phyloP scores from a whole-genome alignment of 2,113 vertebrate genomes.

The Mellivora capensis region DNA sequence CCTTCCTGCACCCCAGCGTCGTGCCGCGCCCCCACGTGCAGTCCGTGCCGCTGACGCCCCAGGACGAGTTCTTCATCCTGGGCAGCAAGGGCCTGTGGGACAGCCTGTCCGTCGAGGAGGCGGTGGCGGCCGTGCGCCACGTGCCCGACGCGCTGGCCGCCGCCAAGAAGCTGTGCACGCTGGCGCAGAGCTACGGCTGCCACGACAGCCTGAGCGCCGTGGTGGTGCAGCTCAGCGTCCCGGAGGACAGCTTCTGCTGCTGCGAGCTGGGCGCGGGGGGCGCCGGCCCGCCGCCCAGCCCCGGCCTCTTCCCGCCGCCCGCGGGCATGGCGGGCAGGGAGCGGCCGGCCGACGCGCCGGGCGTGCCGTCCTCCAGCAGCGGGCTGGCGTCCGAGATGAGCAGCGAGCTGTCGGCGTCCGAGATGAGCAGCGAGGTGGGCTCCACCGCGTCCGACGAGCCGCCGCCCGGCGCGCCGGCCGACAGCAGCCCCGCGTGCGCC shows the following conservation, averaged over 20 bases:
- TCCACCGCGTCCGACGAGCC: conserved; percentile 97
- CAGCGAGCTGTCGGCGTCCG: conserved; percentile 93
- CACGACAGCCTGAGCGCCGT: conserved; percentile 94
- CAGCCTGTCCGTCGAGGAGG: conserved; percentile 89
- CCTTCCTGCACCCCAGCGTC: conserved; percentile 96
- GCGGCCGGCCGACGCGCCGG: conserved; percentile 82
- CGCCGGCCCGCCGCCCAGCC: conserved; percentile 88
- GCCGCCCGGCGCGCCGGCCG: conserved; percentile 82
- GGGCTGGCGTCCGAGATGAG: conserved; percentile 92
- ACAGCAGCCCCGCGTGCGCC: conserved; percentile 81
- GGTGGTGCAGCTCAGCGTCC: conserved; percentile 95
- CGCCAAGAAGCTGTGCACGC: conserved; percentile 96
- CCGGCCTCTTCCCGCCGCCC: conserved; percentile 79
- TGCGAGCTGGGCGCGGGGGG: conserved; percentile 85
- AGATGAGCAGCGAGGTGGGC: conserved; percentile 99
- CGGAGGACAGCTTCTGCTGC: conserved; percentile 97
- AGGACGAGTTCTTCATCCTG: conserved; percentile 97
- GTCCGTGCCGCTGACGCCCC: conserved; percentile 92
- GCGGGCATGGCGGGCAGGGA: conserved; percentile 87
- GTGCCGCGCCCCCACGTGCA: conserved; percentile 94
- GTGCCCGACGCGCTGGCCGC: conserved; percentile 94
- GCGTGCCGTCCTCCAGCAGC: conserved; percentile 91
- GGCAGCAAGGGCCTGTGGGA: conserved; percentile 97
- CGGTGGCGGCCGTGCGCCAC: conserved; percentile 91
- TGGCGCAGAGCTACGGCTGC: conserved; percentile 97